These are phyloP conservation scores for Orius laevigatus DNA, from an alignment of 1,140 invertebrate species.

Conservation along the genomic window DNA sequence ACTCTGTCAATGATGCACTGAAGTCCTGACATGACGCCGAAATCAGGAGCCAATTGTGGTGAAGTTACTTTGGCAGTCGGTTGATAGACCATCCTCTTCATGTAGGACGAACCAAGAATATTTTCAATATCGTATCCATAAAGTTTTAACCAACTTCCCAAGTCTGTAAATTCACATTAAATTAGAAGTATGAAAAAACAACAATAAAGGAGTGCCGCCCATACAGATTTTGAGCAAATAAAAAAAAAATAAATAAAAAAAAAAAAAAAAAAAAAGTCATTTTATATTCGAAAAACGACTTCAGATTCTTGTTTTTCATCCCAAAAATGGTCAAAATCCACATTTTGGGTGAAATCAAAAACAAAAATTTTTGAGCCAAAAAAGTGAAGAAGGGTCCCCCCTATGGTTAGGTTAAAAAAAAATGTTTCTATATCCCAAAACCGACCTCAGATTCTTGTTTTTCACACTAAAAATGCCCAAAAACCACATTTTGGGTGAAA, in stretches of 20 bases:
- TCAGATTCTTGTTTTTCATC: too few relatives aligned
- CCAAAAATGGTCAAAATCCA: too few relatives aligned
- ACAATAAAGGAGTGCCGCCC: not conserved
- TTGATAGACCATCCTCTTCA: constrained; percentile 55
- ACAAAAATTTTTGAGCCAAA: too few relatives aligned
- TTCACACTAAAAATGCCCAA: too few relatives aligned
- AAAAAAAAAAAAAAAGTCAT: too few relatives aligned
- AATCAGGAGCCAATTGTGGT: constrained; percentile 59
- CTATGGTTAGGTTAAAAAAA: too few relatives aligned
- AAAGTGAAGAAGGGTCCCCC: too few relatives aligned
- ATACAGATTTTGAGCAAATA: not conserved
- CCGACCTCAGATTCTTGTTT: too few relatives aligned
- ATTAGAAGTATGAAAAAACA: not conserved
- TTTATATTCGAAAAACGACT: too few relatives aligned
- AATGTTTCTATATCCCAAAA: too few relatives aligned
- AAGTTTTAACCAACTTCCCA: constrained; percentile 67
- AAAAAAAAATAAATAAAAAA: not conserved
- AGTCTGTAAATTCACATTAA: constrained; percentile 31
- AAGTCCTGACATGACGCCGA: constrained; percentile 72
- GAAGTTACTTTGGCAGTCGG: constrained; percentile 59
- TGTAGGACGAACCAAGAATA: constrained; percentile 69
- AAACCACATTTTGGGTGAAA: too few relatives aligned
- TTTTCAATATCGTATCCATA: constrained; percentile 74
- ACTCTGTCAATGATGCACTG: constrained; percentile 72
- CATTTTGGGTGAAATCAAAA: too few relatives aligned